Conservation (phyloP, 2,888 invertebrate genomes). For the Synanthedon myopaeformis region DNA sequence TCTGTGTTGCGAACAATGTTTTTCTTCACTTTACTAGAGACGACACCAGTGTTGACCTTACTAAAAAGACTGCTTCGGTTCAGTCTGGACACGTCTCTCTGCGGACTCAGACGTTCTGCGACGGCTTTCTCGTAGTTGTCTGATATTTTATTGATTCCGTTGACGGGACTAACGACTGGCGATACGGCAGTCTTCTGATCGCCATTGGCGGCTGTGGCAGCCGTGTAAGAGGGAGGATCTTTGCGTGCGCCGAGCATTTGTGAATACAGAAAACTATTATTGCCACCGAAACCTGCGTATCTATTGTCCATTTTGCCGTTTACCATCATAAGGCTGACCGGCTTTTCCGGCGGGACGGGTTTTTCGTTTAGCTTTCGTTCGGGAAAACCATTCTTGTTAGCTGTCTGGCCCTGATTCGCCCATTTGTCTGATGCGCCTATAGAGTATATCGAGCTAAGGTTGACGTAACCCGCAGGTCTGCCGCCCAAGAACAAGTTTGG, state of each 20-base stretch:
- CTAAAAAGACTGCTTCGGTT: conserved; percentile 55
- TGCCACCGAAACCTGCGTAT: conserved; percentile 41
- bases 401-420: conserved; percentile 18
- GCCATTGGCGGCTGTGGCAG: conserved; percentile 16
- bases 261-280: conserved; percentile 62
- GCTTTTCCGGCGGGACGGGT: conserved; percentile 60
- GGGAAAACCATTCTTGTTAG: conserved; percentile 32
- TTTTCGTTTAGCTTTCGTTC: conserved; percentile 50
- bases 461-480: conserved; percentile 38
- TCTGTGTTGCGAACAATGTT: conserved; percentile 25
- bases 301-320: conserved; percentile 58
- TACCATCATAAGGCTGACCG: conserved; percentile 61
- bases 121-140: conserved; percentile 63
- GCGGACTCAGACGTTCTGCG: conserved; percentile 53
- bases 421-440: conserved; percentile 42
- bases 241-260: conserved; percentile 35
- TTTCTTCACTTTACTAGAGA: conserved; percentile 45
- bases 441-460: conserved; percentile 60
- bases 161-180: conserved; percentile 46
- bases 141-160: conserved; percentile 60
- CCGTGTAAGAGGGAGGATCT: conserved; percentile 54
- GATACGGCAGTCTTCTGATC: conserved; percentile 23
- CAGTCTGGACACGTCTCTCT: conserved; percentile 37
- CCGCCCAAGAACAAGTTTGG: conserved; percentile 10
- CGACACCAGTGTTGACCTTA: conserved; percentile 57